Evolutionary conservation across 1,140 invertebrate species (phyloP), one percentile per base, ranked within the genome.

Genomic region (Frieseomelitta varia): DNA sequence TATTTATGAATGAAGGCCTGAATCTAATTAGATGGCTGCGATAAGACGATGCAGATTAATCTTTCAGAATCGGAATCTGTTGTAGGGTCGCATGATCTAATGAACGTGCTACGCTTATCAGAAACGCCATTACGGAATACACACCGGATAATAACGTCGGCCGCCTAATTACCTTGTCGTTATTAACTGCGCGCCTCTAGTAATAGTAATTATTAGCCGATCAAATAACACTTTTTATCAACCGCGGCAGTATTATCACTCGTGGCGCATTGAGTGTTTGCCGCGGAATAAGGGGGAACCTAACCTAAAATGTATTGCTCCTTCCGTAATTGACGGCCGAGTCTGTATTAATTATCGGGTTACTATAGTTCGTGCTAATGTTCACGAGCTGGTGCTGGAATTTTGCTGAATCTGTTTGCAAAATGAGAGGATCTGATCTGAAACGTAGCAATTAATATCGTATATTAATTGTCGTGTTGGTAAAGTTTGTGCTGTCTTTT

Each of bases 81-180:
- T 30, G 61, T 76, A 73, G 15, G 24, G 39, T 53, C 61, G 47
- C 24, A 4, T 51, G 72, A 65, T 76, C 55, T 75, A 76, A 55
- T 34, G 72, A 81, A 75, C 51, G 67, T 21, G 61, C 55, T 76
- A 67, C 58, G 80, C 61, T 81, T 81, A 81, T 81, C 80, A 75
- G 47, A 55, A 47, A 27, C 21, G 67, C 30, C n/a, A 67, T 65
- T 65, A 81, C 21, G n/a, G 1, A 81, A 63, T 76, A 14, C 61
- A 65, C 17, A 19, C 47, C 14, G 19, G 73, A 47, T 81, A 75
- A 81, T 81, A 76, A 81, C 27, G 56, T n/a, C 55, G 30, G 2
- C 30, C 24, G 14, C 4, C 72, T 81, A 76, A 81, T 81, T n/a
- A 76, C 58, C 6, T 55, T 74, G 71, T 34, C 79, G 12, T 53